Evolutionary conservation across 2,888 invertebrate genomes (phyloP), one percentile per base, ranked within the genome.

Genomic region (Cordilura impudica): DNA sequence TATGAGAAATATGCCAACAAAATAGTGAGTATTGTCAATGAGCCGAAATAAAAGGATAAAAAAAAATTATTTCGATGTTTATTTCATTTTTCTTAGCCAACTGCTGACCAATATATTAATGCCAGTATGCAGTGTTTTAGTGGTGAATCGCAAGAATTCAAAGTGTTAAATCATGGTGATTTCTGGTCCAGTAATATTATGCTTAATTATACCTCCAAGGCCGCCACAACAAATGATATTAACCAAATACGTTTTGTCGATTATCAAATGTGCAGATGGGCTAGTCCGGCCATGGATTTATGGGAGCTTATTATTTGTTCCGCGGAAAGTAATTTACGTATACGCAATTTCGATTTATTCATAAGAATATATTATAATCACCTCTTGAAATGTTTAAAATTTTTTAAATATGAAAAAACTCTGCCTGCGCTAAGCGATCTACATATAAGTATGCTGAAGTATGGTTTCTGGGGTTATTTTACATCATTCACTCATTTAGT

Each of bases 141-240:
- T 63, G 82, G 67, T 2, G 84, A 87, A 67, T 82, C 84, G 1
- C 79, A 81, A 7, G 88, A 87, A 53, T 87, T 89, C 16, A 85
- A 85, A 60, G 89, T 89, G 0, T 82, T 89, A 2, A 89, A 88
- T 82, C 89, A 89, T 82, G 89, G 89, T 0, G 89, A 89, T 67
- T 86, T 87, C 43, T 89, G 89, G 89, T 87, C 87, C 4, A 88
- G 88, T 49, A 89, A 89, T 31, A 87, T 89, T 4, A 85, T 89
- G 86, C 73, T 88, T 3, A 86, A 84, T 45, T 85, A 85, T 49
- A 82, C 84, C 1, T 81, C 84, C 1, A 74, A 83, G 10, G 84
- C 85, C 2, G 58, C 49, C 1, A 0, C 67, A 8, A 61, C 23
- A 18, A 71, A 49, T 26, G 85, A 86, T 7, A 84, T 88, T 18